Conservation (phyloP, 1,140 invertebrate species). For the Laodelphax striatellus region DNA sequence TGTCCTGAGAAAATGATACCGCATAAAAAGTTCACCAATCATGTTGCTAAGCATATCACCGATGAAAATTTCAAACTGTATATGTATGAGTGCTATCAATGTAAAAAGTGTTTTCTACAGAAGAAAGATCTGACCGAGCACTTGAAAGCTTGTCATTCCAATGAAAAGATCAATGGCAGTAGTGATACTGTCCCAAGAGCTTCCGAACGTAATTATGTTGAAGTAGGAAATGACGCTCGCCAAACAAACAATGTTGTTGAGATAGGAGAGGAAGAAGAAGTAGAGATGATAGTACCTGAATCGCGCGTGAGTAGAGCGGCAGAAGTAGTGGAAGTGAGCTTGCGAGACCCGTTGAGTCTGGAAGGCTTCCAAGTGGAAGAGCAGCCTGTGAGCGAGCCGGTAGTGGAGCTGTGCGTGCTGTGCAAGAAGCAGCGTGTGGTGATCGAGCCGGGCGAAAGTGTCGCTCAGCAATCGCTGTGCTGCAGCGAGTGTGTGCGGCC, state of each 20-base stretch:
- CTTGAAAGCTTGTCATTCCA: background rate
- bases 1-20: conserved; percentile 11
- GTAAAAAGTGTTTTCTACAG: conserved; percentile 2
- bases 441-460: conserved; percentile 1
- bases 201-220: background rate
- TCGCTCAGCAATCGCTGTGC: conserved; percentile 1
- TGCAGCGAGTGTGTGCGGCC: conserved; percentile 7
- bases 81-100: conserved; percentile 11
- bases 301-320: too few relatives aligned
- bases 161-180: background rate
- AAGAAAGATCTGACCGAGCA: conserved; percentile 4
- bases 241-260: background rate
- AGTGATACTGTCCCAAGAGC: background rate
- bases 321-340: background rate
- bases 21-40: conserved; percentile 4
- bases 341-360: conserved; percentile 6
- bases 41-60: conserved; percentile 8
- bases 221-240: background rate
- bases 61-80: conserved; percentile 4
- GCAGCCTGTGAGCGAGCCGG: background rate
- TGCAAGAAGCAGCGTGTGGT: conserved; percentile 8
- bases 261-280: background rate
- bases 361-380: conserved; percentile 6
- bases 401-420: conserved; percentile 3
- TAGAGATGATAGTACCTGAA: background rate